Conservation (phyloP, 2,888 invertebrate species). For the Pheosia gnoma region DNA sequence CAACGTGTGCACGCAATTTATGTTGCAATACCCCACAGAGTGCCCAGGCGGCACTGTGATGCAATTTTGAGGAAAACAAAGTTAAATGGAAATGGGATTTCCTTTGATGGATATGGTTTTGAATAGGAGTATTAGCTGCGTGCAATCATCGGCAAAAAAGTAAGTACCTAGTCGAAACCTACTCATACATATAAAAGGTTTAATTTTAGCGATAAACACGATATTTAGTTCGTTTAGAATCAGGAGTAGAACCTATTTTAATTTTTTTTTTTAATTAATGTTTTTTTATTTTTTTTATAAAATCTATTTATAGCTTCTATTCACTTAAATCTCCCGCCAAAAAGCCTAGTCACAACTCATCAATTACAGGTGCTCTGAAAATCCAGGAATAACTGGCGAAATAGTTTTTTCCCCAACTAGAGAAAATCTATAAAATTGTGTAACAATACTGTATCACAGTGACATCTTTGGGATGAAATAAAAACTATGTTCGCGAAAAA, state of each 20-base stretch:
- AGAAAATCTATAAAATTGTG: neutral
- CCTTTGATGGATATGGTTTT: neutral
- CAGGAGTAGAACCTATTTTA: too few species aligned
- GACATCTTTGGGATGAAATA: neutral
- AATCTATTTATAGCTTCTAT: too few species aligned
- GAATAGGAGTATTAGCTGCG: neutral
- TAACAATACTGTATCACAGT: neutral
- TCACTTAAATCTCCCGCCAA: too few species aligned
- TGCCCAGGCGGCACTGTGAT: constrained; percentile 35
- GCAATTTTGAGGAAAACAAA: constrained; percentile 36
- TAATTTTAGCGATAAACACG: too few species aligned
- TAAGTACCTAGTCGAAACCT: too few species aligned
- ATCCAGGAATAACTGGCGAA: neutral
- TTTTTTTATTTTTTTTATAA: too few species aligned
- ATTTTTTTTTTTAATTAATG: too few species aligned
- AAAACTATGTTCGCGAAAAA: neutral
- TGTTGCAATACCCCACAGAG: constrained; percentile 55
- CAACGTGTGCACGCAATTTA: constrained; percentile 73
- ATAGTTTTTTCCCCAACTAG: neutral
- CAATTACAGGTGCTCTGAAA: too few species aligned
- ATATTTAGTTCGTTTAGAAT: too few species aligned
- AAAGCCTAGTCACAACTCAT: neutral
- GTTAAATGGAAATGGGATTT: constrained; percentile 1
- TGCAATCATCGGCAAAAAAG: too few species aligned
- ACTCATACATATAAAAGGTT: too few species aligned